Evolutionary conservation across 2,888 invertebrate species (phyloP), one percentile per base, ranked within the genome.

Genomic region (Halictus quadricinctus): DNA sequence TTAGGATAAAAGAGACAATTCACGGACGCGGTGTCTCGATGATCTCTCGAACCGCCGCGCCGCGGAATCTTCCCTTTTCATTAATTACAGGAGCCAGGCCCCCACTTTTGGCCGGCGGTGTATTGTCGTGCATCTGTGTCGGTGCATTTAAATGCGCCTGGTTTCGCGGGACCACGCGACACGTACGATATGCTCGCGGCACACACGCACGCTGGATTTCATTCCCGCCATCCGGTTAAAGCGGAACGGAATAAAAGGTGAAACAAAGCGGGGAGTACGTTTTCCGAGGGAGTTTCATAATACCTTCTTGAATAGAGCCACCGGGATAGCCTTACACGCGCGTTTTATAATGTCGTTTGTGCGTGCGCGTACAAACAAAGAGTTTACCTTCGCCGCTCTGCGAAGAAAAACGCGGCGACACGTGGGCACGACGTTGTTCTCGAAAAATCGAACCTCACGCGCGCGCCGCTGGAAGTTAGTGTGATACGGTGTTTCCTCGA

Each of bases 221-320:
- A 87, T 89, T 89, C 89, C 86, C 88, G 60, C 88, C 87, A 85
- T 89, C 89, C 88, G 90, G 90, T 91, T 91, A 90, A 91, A 91
- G 89, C 90, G 85, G 89, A 90, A 90, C 89, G 87, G 89, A 90
- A 90, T 90, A 90, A 90, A 91, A 91, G 88, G 87, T 86, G 87
- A 83, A 86, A 90, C 89, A 88, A 88, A 90, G 89, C 86, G 88
- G 83, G 84, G 91, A 88, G 88, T 88, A 88, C 88, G 88, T 88
- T 88, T 90, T 89, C 86, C 88, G 85, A 87, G 91, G 85, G 91
- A 89, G 90, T 91, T 90, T 91, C 90, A 89, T 91, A 91, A 91
- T 91, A 90, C 90, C 89, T 87, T 88, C 89, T 91, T 91, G 90
- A 91, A 91, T 91, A 91, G 89, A 91, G 79, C 70, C 88, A 80